Evolutionary conservation across 2,888 invertebrate species (phyloP), one percentile per base, ranked within the genome.

Genomic region (Torymus texanus): DNA sequence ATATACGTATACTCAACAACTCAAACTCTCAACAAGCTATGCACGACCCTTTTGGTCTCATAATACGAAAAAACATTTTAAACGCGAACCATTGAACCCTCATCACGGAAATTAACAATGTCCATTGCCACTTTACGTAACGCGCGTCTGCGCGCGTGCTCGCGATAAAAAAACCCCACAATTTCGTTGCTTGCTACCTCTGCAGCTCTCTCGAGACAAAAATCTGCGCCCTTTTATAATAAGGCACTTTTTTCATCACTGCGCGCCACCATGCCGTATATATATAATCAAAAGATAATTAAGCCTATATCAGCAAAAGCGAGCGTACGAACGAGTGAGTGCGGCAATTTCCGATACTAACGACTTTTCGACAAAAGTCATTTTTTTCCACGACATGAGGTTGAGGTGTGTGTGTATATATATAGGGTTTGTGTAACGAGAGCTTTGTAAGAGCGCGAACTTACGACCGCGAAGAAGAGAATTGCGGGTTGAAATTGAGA

Each of bases 271-370:
- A 29, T 5, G 29, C n/a, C n/a, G n/a, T n/a, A 5, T 5, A 16
- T 13, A 13, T 75, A 72, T 56, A 80, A 80, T 80, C 72, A 73
- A 80, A 79, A 75, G 66, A 76, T 80, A 73, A 80, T 80, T 76
- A 80, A 68, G 72, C 79, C 41, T 51, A 41, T 75, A 75, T 79
- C 70, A 79, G 67, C 51, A 58, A 56, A 75, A 62, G 55, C 21
- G 55, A 51, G 73, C 68, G 65, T n/a, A 14, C 13, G 13, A 8
- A n/a, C 59, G 24, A 21, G 29, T 29, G 50, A 13, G 2, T n/a
- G 41, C 50, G 21, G 61, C 61, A 12, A 2, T 10, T 18, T 58
- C 10, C 41, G 41, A 41, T 41, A 41, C 41, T 76, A 76, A 76
- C 76, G 76, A 76, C 70, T 70, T 70, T 70, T 70, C 76, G 70